Percentiles rank a stretch among this genome's conserved stretches.
These are phyloP conservation scores for Labroides dimidiatus DNA, from an alignment of 2,797 vertebrate genomes.

Conservation along the genomic window DNA sequence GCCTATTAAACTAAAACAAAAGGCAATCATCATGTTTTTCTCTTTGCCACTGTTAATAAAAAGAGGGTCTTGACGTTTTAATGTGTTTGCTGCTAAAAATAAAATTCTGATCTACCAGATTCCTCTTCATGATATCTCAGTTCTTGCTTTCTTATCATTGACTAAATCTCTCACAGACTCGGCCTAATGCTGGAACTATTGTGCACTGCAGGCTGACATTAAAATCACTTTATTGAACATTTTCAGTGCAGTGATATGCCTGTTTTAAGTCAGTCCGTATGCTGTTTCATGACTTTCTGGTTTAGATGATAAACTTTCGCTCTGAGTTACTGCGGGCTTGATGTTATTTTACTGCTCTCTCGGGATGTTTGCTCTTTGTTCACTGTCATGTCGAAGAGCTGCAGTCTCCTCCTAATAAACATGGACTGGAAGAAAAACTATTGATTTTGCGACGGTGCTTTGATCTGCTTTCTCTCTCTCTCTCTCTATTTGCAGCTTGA, in stretches of 20 bases:
- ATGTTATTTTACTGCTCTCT: conserved; percentile 39
- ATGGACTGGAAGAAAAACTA: conserved; percentile 68
- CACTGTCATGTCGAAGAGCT: conserved; percentile 46
- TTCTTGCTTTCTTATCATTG: conserved; percentile 16
- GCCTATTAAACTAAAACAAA: neutral
- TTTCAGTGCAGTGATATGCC: conserved; percentile 8
- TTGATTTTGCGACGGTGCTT: conserved; percentile 79
- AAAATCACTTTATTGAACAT: conserved; percentile 3
- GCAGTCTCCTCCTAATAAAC: conserved; percentile 63
- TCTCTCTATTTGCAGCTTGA: conserved; percentile 87
- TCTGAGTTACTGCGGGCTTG: conserved; percentile 19
- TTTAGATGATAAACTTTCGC: conserved; percentile 36
- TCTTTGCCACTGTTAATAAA: too few relatives aligned
- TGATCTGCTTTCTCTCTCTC: conserved; percentile 54
- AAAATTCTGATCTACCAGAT: neutral
- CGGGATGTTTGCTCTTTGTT: conserved; percentile 48
- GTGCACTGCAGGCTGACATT: neutral
- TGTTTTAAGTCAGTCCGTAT: conserved; percentile 17
- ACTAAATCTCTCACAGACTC: neutral
- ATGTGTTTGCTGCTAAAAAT: too few relatives aligned
- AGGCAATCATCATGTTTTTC: neutral
- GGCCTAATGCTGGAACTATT: neutral
- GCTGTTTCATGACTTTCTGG: conserved; percentile 17
- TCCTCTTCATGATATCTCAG: neutral
- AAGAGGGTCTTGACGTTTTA: too few relatives aligned